Base-by-base conservation (phyloP, 2,888 invertebrate genomes). In the Orthonychiurus folsomi region DNA sequence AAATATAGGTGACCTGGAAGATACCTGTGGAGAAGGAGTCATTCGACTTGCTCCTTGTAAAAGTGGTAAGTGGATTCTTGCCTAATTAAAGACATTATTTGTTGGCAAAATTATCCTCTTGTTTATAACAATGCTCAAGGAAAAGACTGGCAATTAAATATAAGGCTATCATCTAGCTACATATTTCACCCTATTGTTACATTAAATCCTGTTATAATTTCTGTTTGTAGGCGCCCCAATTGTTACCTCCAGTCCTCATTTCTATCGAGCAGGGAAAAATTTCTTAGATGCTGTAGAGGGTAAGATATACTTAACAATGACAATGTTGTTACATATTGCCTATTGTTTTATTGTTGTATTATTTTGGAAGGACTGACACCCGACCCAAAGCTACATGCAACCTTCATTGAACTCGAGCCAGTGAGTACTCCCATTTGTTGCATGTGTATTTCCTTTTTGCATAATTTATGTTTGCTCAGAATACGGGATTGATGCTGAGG, bases 191-290 rank as follows among this genome's bases (percentile, higher is more conserved):
- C n/a, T n/a, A n/a, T n/a, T n/a, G 24, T 15, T 5, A 24, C 26
- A 5, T 25, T 25, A 3, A 23, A 25, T 23, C 27, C 3, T 56
- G 9, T 56, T 21, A 5, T 25, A 9, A 9, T 15, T 3, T 20
- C 24, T 56, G n/a, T 21, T 56, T 24, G 9, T 23, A 59, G 59
- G 26, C 50, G 48, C 59, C 3, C 59, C 59, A 18, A 12, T 59
- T 15, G 59, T 59, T 5, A n/a, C 47, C 2, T 50, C 50, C 23
- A 37, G 37, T 50, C 59, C 59, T 50, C 50, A 48, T 50, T 59
- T 59, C 50, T 26, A 50, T n/a, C 50, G n/a, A n/a, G n/a, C n/a
- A n/a, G n/a, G n/a, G n/a, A n/a, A n/a, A n/a, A n/a, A n/a, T n/a
- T n/a, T n/a, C n/a, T n/a, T n/a, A n/a, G n/a, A n/a, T n/a, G n/a